Conservation (phyloP, 2,113 vertebrate genomes). For the Illadopsis cleaveri region DNA sequence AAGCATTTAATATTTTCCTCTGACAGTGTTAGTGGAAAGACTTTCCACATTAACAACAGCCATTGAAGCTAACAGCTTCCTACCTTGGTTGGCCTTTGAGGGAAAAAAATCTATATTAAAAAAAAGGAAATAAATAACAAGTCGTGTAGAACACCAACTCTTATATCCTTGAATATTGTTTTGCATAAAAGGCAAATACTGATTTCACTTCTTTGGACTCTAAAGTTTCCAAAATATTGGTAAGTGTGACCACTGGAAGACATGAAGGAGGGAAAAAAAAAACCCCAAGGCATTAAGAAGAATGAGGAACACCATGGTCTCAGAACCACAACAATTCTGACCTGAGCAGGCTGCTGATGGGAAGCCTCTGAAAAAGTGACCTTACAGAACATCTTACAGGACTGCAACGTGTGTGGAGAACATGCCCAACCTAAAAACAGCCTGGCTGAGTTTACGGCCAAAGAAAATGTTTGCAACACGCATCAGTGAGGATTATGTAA, state of each 20-base stretch:
- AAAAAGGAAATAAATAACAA: neutral
- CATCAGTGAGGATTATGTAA: neutral
- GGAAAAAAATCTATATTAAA: slow-evolving; percentile 18
- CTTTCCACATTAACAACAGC: slow-evolving; percentile 21
- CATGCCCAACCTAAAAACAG: neutral
- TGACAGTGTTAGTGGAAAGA: slow-evolving; percentile 35
- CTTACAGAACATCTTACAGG: neutral
- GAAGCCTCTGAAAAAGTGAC: neutral
- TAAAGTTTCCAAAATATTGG: neutral
- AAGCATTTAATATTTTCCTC: slow-evolving; percentile 4
- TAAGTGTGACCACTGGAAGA: neutral
- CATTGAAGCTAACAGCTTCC: slow-evolving; percentile 14
- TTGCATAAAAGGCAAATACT: neutral
- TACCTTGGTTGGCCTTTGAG: slow-evolving; percentile 44
- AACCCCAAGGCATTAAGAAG: rapidly evolving
- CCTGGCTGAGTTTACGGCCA: neutral
- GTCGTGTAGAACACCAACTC: neutral
- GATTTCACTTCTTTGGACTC: neutral
- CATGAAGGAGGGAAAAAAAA: neutral
- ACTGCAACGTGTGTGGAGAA: rapidly evolving
- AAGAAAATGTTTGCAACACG: neutral
- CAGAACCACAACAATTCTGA: neutral
- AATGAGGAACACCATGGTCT: neutral
- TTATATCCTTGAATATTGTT: neutral
- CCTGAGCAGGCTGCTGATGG: neutral